phyloP scores from a whole-genome alignment of 2,113 vertebrate genomes.

The Pygoscelis adeliae region DNA sequence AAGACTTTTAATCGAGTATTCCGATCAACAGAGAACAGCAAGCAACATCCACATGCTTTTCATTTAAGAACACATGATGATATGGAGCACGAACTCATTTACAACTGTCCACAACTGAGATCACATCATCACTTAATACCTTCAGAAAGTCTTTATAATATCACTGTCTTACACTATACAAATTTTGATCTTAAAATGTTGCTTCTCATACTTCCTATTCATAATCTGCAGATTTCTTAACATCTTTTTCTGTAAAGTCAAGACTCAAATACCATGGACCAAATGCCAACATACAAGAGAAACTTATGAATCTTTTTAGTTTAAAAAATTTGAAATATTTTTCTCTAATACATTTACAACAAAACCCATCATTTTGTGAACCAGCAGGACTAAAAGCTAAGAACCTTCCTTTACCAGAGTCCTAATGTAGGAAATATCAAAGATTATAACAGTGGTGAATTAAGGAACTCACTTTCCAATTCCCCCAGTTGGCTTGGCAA shows the following conservation, averaged over 20 bases:
- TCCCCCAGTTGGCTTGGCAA: neutral
- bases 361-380: neutral
- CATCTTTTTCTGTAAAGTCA: neutral
- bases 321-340: neutral
- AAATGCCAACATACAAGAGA: neutral
- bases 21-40: neutral
- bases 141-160: neutral
- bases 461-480: neutral
- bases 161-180: accelerated
- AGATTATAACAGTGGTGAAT: neutral
- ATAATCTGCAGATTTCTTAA: neutral
- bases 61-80: neutral
- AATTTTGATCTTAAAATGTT: neutral
- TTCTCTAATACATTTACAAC: neutral
- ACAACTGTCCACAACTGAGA: neutral
- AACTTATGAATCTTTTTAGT: neutral
- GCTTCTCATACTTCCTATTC: neutral
- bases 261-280: neutral
- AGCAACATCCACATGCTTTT: neutral
- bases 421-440: neutral
- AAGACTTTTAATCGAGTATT: neutral
- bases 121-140: neutral
- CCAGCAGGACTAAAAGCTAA: neutral
- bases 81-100: neutral
- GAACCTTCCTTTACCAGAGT: neutral